A percentile compares a stretch with the other conserved stretches of the same genome.
Evolutionary conservation across 2,888 invertebrate genomes (phyloP).

Genomic region (Eupelmus urozonus): DNA sequence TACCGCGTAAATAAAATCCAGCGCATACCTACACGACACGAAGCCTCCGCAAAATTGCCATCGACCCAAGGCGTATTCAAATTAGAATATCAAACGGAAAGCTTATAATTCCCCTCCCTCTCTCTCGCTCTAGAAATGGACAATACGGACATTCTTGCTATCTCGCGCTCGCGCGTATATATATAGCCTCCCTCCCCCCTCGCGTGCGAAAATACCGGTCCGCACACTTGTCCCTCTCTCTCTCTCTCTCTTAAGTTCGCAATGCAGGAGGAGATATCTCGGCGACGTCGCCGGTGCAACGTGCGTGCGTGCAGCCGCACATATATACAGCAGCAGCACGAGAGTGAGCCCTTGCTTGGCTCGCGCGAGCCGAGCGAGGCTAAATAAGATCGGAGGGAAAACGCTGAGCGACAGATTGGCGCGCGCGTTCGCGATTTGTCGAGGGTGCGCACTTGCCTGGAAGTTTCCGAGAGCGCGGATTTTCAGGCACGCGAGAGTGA

Average conservation of each 20-base stretch:
- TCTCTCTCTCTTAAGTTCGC: background rate
- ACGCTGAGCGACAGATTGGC: too few relatives aligned
- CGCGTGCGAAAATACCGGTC: slow-evolving; percentile 35
- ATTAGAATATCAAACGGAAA: slow-evolving; percentile 55
- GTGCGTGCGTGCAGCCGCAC: too few relatives aligned
- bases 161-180: background rate
- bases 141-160: slow-evolving; percentile 22
- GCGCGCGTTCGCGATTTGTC: too few relatives aligned
- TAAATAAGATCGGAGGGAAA: too few relatives aligned
- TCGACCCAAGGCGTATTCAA: slow-evolving; percentile 52
- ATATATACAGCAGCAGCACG: too few relatives aligned
- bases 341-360: too few relatives aligned
- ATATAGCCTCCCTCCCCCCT: slow-evolving; percentile 1
- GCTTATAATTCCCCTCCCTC: slow-evolving; percentile 23
- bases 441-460: too few relatives aligned
- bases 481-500: too few relatives aligned
- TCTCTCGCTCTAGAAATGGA: slow-evolving; percentile 30
- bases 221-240: slow-evolving; percentile 19
- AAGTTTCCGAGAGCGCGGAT: too few relatives aligned
- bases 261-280: too few relatives aligned
- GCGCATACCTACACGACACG: background rate
- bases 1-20: slow-evolving; percentile 38
- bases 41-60: slow-evolving; percentile 52
- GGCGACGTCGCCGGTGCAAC: too few relatives aligned
- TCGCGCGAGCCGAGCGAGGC: too few relatives aligned